These are phyloP conservation scores for Heliangelus exortis DNA, from an alignment of 2,797 vertebrate species.

Conservation along the genomic window DNA sequence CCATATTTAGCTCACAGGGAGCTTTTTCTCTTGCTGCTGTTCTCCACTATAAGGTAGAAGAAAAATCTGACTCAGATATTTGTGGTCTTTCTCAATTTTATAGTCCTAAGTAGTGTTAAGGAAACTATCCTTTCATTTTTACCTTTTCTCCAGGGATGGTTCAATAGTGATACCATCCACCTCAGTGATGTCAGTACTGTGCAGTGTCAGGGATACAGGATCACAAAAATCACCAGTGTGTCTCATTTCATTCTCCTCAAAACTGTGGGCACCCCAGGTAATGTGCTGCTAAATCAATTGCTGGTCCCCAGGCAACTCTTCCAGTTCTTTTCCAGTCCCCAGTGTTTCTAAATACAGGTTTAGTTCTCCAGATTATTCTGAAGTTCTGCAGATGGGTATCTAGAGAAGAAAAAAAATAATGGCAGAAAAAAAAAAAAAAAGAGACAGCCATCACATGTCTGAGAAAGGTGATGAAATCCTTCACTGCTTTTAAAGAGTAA, in stretches of 20 bases:
- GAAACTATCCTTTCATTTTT: not conserved
- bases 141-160: not conserved
- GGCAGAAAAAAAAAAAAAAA: not conserved
- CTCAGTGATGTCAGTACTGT: fast-evolving
- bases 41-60: not conserved
- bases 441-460: not conserved
- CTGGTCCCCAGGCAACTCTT: not conserved
- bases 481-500: not conserved
- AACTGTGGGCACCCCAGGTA: not conserved
- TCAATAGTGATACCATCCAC: not conserved
- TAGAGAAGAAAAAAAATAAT: not conserved
- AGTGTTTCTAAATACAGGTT: not conserved
- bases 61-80: not conserved
- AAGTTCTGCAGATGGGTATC: not conserved
- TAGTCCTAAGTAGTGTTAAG: not conserved
- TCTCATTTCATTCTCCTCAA: not conserved
- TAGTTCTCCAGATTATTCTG: not conserved
- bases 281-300: not conserved
- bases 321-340: not conserved
- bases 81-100: slow-evolving; percentile 2
- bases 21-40: not conserved
- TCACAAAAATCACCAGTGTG: not conserved
- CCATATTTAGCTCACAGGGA: not conserved
- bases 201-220: not conserved
- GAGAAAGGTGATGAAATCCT: not conserved